Percentiles rank a stretch among this genome's conserved stretches.
phyloP scores from a whole-genome alignment of 2,888 invertebrate species.

The Nasonovia ribisnigri region DNA sequence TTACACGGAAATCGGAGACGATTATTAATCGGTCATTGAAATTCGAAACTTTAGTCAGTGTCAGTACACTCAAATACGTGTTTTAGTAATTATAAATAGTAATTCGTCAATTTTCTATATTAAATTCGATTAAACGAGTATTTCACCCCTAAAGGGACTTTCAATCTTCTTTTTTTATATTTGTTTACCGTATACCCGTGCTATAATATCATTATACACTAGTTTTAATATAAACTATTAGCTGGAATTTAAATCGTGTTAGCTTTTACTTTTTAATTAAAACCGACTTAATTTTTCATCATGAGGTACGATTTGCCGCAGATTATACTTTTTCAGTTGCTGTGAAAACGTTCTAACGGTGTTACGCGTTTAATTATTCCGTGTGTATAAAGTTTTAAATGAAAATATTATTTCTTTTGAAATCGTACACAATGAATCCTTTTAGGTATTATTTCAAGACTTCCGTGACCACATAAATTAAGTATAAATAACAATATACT shows the following conservation, averaged over 20 bases:
- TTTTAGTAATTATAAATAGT: no score
- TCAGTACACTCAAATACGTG: neutral
- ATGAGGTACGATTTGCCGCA: neutral
- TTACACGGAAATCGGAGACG: neutral
- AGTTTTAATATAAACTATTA: constrained; percentile 9
- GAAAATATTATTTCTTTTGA: neutral
- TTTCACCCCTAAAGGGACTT: neutral
- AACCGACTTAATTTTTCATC: constrained; percentile 10
- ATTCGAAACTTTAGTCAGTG: neutral
- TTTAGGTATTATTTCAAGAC: neutral
- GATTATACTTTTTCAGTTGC: neutral
- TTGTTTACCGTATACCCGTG: neutral
- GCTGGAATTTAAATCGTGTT: constrained; percentile 1
- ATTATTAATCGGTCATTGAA: neutral
- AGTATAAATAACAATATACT: neutral
- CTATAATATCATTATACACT: neutral
- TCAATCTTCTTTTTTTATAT: neutral
- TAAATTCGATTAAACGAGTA: neutral
- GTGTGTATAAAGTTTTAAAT: neutral
- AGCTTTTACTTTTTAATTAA: constrained; percentile 8
- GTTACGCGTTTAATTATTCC: neutral
- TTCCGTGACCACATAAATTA: neutral
- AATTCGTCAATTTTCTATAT: neutral
- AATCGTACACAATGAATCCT: neutral
- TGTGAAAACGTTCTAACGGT: neutral